These are phyloP conservation scores for Scyliorhinus canicula DNA, from an alignment of 2,797 vertebrate species.

Conservation along the genomic window DNA sequence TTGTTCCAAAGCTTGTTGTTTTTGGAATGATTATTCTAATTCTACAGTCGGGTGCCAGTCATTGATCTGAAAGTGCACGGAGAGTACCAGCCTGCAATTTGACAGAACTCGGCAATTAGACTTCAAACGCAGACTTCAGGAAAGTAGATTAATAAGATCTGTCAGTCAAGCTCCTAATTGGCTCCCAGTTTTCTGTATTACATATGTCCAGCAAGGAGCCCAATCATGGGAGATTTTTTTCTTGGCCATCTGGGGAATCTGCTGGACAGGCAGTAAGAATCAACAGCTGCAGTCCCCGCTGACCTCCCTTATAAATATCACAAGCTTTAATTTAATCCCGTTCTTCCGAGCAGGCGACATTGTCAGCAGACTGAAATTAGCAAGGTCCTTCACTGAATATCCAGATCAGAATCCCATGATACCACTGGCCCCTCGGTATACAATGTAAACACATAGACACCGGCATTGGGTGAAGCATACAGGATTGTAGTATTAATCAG, in stretches of 20 bases:
- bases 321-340: background rate
- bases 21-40: background rate
- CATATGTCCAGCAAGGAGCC: background rate
- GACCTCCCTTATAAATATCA: background rate
- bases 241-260: background rate
- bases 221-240: background rate
- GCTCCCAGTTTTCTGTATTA: background rate
- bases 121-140: background rate
- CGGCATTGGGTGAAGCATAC: too few species aligned
- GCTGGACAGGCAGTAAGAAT: background rate
- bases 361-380: background rate
- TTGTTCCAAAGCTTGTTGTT: background rate
- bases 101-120: background rate
- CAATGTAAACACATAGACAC: too few species aligned
- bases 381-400: background rate
- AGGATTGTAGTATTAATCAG: too few species aligned
- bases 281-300: background rate
- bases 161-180: background rate
- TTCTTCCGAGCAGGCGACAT: background rate
- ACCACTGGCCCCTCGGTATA: too few species aligned
- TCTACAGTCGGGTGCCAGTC: background rate
- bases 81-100: background rate
- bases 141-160: background rate
- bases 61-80: background rate
- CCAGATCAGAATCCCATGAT: background rate